Evolutionary conservation across 2,113 vertebrate species (phyloP).

Genomic region (Rattus rattus): DNA sequence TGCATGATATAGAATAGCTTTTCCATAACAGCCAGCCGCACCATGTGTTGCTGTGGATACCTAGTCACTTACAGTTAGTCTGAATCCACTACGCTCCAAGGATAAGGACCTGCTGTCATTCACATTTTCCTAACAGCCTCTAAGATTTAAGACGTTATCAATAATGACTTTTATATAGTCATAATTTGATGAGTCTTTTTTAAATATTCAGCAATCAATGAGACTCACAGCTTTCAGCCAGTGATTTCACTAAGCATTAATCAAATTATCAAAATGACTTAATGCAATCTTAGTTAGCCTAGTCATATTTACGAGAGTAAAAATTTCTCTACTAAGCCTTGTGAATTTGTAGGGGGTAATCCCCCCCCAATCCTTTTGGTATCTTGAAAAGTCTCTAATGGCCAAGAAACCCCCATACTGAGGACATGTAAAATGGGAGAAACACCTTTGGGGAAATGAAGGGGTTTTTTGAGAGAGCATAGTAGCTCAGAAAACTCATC

Average conservation of each 20-base stretch:
- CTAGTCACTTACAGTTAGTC: neutral
- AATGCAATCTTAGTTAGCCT: neutral
- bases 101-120: neutral
- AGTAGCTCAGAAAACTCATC: constrained; percentile 75
- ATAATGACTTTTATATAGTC: neutral
- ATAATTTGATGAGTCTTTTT: neutral
- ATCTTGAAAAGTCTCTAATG: neutral
- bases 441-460: constrained; percentile 33
- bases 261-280: neutral
- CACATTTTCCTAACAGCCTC: neutral
- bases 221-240: neutral
- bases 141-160: constrained; percentile 39
- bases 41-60: neutral
- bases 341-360: neutral
- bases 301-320: neutral
- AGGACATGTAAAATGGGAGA: constrained; percentile 8
- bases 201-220: constrained; percentile 10
- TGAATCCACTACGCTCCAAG: neutral
- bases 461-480: constrained; percentile 33
- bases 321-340: constrained; percentile 12
- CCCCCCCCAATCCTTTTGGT: neutral
- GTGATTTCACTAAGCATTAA: neutral
- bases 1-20: neutral
- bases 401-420: neutral
- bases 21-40: neutral